Conservation (phyloP, 2,113 vertebrate species). For the Struthidea cinerea region DNA sequence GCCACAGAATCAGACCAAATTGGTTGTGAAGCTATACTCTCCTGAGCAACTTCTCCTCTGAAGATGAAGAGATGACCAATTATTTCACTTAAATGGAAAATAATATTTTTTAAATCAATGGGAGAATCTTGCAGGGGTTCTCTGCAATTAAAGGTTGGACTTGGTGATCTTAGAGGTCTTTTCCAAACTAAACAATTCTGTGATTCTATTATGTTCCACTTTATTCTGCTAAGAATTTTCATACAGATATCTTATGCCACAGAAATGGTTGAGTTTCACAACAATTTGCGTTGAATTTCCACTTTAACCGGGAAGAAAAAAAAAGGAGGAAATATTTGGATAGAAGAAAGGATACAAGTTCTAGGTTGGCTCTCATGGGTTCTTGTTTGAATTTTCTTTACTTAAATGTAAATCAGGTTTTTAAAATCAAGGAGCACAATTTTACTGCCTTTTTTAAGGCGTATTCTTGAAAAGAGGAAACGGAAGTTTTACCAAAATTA, state of each 20-base stretch:
- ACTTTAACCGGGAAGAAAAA: not conserved
- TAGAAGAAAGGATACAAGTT: not conserved
- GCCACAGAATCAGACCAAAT: not conserved
- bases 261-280: not conserved
- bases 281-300: not conserved
- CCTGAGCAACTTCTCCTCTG: not conserved
- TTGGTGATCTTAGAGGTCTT: not conserved
- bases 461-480: not conserved
- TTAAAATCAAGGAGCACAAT: not conserved
- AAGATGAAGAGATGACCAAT: not conserved
- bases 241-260: not conserved
- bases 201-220: not conserved
- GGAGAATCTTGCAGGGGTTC: constrained; percentile 5
- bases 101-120: not conserved
- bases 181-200: not conserved
- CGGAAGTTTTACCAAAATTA: not conserved
- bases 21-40: not conserved
- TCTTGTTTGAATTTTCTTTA: not conserved
- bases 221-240: not conserved
- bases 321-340: not conserved
- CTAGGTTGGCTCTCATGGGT: not conserved
- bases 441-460: not conserved
- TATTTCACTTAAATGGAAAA: not conserved
- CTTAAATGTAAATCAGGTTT: not conserved
- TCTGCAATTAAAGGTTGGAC: not conserved